Conservation (phyloP, 2,797 vertebrate genomes). For the Lepilemur ruficaudatus region DNA sequence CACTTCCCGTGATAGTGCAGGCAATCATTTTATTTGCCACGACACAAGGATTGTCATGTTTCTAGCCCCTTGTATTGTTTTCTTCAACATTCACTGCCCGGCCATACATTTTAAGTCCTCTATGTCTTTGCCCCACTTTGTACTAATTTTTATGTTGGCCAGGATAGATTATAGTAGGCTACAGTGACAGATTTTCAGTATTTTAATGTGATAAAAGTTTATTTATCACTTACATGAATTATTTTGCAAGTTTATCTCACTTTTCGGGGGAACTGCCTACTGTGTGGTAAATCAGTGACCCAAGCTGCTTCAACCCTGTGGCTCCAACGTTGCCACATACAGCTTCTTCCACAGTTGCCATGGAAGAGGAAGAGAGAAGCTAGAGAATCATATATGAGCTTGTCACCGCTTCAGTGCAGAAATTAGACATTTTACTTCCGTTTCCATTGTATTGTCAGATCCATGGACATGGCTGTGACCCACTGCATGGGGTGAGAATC, state of each 20-base stretch:
- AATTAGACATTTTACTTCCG: not conserved
- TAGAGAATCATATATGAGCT: not conserved
- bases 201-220: not conserved
- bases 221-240: not conserved
- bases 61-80: not conserved
- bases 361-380: not conserved
- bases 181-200: not conserved
- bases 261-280: not conserved
- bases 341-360: not conserved
- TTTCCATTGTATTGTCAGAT: not conserved
- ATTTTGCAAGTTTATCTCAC: not conserved
- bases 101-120: not conserved
- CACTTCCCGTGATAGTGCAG: not conserved
- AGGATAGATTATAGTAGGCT: not conserved
- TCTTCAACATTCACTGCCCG: not conserved
- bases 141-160: not conserved
- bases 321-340: not conserved
- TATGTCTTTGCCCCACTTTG: not conserved
- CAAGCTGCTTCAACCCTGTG: not conserved
- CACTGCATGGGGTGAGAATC: no score
- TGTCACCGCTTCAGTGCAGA: not conserved
- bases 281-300: not conserved
- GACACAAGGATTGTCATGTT: not conserved
- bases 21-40: not conserved
- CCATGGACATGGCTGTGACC: not conserved